phyloP scores from a whole-genome alignment of 2,888 invertebrate species.

The Gisinianus flammeolus region DNA sequence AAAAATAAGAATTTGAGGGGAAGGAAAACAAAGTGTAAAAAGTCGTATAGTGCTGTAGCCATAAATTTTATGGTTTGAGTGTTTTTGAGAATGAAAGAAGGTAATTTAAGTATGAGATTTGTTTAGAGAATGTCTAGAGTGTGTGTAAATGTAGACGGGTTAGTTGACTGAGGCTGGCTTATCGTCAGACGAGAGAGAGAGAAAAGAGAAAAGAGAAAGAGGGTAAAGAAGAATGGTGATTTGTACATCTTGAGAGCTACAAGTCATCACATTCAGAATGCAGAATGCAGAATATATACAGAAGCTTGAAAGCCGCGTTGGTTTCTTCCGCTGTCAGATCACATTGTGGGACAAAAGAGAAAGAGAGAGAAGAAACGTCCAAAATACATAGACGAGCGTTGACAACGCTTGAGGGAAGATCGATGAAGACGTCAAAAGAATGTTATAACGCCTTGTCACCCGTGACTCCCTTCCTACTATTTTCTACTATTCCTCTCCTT shows the following conservation, averaged over 20 bases:
- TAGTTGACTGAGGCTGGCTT: too few relatives aligned
- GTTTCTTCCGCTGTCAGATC: constrained; percentile 59
- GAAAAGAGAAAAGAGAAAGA: constrained; percentile 8
- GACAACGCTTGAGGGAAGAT: constrained; percentile 47
- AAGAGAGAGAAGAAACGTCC: constrained; percentile 6
- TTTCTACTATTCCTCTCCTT: constrained; percentile 12
- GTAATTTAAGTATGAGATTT: constrained; percentile 8
- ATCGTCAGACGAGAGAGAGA: neutral
- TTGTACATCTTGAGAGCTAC: constrained; percentile 37
- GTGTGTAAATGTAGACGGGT: too few relatives aligned
- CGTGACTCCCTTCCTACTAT: constrained; percentile 31
- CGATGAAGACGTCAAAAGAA: constrained; percentile 60
- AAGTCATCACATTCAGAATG: constrained; percentile 36
- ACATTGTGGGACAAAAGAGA: constrained; percentile 48
- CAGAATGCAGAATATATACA: neutral
- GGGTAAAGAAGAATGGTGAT: constrained; percentile 16
- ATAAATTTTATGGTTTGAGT: too few relatives aligned
- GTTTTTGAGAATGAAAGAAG: too few relatives aligned
- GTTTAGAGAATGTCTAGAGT: neutral
- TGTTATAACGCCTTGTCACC: constrained; percentile 58
- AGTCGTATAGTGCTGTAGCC: too few relatives aligned
- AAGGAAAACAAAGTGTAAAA: neutral
- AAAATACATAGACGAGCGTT: constrained; percentile 32
- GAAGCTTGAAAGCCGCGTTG: constrained; percentile 43
- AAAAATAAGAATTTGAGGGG: too few relatives aligned